Conservation (phyloP, 2,888 invertebrate species). For the Tetrapedia diversipes region DNA sequence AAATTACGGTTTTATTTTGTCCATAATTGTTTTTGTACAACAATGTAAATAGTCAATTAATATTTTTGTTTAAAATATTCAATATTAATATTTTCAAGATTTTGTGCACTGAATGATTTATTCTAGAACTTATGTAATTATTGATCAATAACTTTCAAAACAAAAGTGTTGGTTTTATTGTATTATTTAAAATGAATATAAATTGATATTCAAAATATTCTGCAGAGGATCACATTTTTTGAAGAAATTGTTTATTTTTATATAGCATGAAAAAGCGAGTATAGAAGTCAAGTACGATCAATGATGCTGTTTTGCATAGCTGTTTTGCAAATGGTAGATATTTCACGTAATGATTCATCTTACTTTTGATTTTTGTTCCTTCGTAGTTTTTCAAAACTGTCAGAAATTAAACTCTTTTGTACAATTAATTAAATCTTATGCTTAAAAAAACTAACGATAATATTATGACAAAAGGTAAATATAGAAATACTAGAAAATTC, state of each 20-base stretch:
- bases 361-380: not conserved
- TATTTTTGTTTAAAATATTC: not conserved
- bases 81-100: not conserved
- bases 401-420: not conserved
- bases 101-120: not conserved
- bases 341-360: not conserved
- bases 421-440: not conserved
- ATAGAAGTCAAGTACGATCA: slow-evolving; percentile 15
- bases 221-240: not conserved
- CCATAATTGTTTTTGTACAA: not conserved
- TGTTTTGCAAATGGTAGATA: not conserved
- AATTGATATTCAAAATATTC: not conserved
- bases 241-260: slow-evolving; percentile 13
- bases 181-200: not conserved
- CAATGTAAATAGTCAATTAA: not conserved
- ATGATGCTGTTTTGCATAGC: slow-evolving; percentile 18
- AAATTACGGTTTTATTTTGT: not conserved
- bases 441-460: not conserved
- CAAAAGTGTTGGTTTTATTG: not conserved
- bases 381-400: slow-evolving; percentile 6
- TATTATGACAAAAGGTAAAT: not conserved
- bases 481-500: slow-evolving; percentile 8
- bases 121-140: slow-evolving; percentile 5
- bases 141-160: not conserved
- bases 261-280: not conserved